A percentile compares a stretch with the other conserved stretches of the same genome.
phyloP scores from a whole-genome alignment of 1,140 invertebrate species.

The Eufriesea mexicana region DNA sequence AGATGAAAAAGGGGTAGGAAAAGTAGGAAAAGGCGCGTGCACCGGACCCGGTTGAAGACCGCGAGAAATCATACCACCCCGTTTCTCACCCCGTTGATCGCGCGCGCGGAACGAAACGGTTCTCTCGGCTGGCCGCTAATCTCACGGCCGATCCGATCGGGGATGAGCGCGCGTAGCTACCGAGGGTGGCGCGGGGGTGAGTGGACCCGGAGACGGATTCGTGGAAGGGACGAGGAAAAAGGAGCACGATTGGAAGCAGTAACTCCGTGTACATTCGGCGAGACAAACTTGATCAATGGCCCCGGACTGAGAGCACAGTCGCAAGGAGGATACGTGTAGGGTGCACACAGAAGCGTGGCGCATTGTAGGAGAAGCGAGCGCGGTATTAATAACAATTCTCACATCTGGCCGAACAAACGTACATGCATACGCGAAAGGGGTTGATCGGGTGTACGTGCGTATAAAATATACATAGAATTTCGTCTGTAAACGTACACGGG shows the following conservation, averaged over 20 bases:
- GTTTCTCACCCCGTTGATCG: neutral
- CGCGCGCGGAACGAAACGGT: constrained; percentile 12
- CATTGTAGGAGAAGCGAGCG: neutral
- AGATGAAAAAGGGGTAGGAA: neutral
- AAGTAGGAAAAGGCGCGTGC: neutral
- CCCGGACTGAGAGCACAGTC: neutral
- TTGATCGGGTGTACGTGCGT: constrained; percentile 17
- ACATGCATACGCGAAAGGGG: constrained; percentile 8
- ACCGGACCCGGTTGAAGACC: neutral
- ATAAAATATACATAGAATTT: constrained; percentile 37
- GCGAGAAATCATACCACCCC: constrained; percentile 32
- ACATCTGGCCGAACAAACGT: constrained; percentile 22
- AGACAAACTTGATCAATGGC: constrained; percentile 54
- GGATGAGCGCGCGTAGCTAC: constrained; percentile 13
- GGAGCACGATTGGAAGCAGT: constrained; percentile 1
- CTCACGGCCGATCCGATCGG: constrained; percentile 47
- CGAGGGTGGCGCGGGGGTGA: too few relatives aligned
- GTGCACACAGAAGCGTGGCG: neutral
- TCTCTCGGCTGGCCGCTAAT: constrained; percentile 36
- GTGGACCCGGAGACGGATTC: neutral
- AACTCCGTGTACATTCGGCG: constrained; percentile 43
- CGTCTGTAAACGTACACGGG: constrained; percentile 12
- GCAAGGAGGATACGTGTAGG: neutral
- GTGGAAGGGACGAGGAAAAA: neutral
- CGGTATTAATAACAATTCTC: constrained; percentile 51